Percentiles rank a stretch among this genome's conserved stretches.
Evolutionary conservation across 2,888 invertebrate genomes (phyloP).

Genomic region (Dynastes tityus): DNA sequence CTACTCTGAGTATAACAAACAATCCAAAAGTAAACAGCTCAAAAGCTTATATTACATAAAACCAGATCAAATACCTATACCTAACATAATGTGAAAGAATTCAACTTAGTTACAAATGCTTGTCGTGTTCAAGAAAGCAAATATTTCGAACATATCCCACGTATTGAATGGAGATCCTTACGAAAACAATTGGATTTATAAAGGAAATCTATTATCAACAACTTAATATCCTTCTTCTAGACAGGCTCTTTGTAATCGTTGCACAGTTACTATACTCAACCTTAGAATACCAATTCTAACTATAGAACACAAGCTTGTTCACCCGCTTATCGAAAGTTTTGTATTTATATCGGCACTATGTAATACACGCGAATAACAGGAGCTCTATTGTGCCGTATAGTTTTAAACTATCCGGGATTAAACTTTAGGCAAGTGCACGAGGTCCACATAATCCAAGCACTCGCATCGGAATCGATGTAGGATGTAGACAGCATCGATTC

Average conservation of each 20-base stretch:
- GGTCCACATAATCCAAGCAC: slow-evolving; percentile 16
- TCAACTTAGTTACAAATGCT: too few species aligned
- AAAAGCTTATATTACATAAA: too few species aligned
- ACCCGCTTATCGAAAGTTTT: neutral
- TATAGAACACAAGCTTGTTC: neutral
- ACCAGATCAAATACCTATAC: too few species aligned
- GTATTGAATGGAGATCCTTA: too few species aligned
- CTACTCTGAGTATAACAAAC: too few species aligned
- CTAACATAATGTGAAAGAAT: too few species aligned
- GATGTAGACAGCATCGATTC: neutral
- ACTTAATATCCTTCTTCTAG: neutral
- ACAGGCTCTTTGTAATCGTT: neutral
- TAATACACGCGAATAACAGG: slow-evolving; percentile 2
- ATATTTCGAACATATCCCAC: too few species aligned
- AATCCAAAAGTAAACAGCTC: too few species aligned
- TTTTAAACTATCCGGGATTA: slow-evolving; percentile 29
- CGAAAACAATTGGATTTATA: neutral
- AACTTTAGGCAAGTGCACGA: slow-evolving; percentile 22
- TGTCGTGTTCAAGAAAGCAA: too few species aligned
- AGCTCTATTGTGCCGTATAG: slow-evolving; percentile 1
- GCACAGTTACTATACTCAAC: neutral
- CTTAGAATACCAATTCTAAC: neutral
- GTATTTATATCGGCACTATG: slow-evolving; percentile 13
- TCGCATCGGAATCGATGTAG: slow-evolving; percentile 9
- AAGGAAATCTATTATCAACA: neutral